Base-by-base conservation (phyloP, 2,888 invertebrate species). In the Iphiclides podalirius region DNA sequence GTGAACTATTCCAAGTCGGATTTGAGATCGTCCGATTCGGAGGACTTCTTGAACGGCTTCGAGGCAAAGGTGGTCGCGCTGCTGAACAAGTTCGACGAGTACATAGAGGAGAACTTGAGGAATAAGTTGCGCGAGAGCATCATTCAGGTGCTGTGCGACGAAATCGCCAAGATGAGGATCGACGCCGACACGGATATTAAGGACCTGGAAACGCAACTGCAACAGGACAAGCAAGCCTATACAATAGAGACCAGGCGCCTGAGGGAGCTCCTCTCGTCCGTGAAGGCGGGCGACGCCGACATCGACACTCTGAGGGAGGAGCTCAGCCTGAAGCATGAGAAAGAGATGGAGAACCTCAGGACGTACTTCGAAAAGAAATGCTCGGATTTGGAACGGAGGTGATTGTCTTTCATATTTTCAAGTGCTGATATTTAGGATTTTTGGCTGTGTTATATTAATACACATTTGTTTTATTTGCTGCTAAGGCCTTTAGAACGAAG, bases 281-380 rank as follows among this genome's bases (percentile, higher is more conserved):
- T 92, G 0, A 91, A 92, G 66, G 89, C 91, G 38, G 91, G 91
- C 1, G 89, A 90, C 47, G 85, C 82, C 0, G 91, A 91, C 50
- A 73, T 93, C 13, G 81, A 90, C 8, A 85, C 88, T 11, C 60
- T 93, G 35, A 82, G 90, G 45, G 75, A 85, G 17, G 94, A 94
- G 63, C 73, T 94, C 17, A 91, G 92, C 46, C 67, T 77, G 2
- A 92, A 92, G 63, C 94, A 95, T 76, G 89, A 92, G 26, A 92
- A 91, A 55, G 94, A 95, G 72, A 93, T 95, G 92, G 94, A 94
- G 71, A 93, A 95, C 66, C 72, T 95, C 45, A 87, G 95, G 37
- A 93, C 91, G 7, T 95, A 95, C 66, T 95, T 95, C 67, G 95
- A 95, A 66, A 90, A 93, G 65, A 95, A 94, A 68, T 95, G 95